phyloP scores from a whole-genome alignment of 2,888 invertebrate genomes.

The Himalopsyche japonica region DNA sequence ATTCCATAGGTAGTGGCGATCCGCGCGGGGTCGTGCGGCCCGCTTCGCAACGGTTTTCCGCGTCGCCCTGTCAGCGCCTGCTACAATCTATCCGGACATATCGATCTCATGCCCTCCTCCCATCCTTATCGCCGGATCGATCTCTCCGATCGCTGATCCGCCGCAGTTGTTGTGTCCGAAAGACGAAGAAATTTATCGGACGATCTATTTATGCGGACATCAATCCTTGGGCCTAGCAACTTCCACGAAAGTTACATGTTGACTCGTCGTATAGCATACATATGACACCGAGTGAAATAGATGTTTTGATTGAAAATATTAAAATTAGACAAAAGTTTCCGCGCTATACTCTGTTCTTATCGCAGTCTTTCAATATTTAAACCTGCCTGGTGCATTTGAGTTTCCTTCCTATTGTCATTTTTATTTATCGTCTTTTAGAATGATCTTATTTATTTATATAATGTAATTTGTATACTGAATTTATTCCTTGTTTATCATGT shows the following conservation, averaged over 20 bases:
- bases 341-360: too few species aligned
- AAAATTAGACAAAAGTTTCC: too few species aligned
- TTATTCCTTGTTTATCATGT: too few species aligned
- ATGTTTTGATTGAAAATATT: too few species aligned
- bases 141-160: conserved; percentile 8
- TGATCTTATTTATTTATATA: too few species aligned
- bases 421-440: too few species aligned
- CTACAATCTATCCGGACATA: background rate
- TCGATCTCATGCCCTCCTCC: background rate
- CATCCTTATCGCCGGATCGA: conserved; percentile 4
- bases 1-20: background rate
- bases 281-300: too few species aligned
- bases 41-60: conserved; percentile 6
- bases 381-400: too few species aligned
- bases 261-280: background rate
- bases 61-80: conserved; percentile 13
- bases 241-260: background rate
- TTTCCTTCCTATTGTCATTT: too few species aligned
- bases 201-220: conserved; percentile 35
- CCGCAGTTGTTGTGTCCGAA: background rate
- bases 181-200: conserved; percentile 21
- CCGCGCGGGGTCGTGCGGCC: conserved; percentile 3
- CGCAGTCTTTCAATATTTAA: too few species aligned
- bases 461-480: too few species aligned
- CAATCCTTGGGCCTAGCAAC: conserved; percentile 11